Evolutionary conservation across 2,888 invertebrate genomes (phyloP), one percentile per base, ranked within the genome.

Genomic region (Urechis unicinctus): DNA sequence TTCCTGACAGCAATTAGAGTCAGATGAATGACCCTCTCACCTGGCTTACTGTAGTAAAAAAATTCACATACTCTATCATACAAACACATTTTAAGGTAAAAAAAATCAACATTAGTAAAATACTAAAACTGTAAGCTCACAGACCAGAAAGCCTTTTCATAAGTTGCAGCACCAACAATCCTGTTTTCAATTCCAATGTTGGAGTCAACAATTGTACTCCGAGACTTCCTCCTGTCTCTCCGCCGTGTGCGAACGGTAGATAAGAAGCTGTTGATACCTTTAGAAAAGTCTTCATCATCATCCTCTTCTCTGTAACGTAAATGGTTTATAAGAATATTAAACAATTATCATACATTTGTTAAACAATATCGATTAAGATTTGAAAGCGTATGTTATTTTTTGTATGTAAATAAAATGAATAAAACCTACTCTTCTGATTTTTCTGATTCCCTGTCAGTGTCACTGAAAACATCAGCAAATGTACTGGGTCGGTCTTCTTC

Each of bases 121-220:
- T 36, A 13, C 17, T 36, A 5, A 22, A 44, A 44, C 17, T 17
- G n/a, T 6, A 52, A 24, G 22, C 2, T 29, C 1, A 50, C 50
- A 55, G 5, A 62, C 62, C 73, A 69, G 66, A 72, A 77, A 62
- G 75, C 75, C 58, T 78, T 78, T 53, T 76, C 73, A 64, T 70
- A 77, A 13, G 78, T 76, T 4, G 68, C 69, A 59, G 73, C 73
- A 3, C 70, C 78, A 17, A 78, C 66, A 22, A 78, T 67, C 55
- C 77, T 66, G 55, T 73, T 71, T 60, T 78, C 78, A 31, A 75
- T 66, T 2, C 77, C 77, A 13, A 77, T 59, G 56, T 71, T 61
- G 3, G 66, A 62, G 28, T 69, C 59, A 17, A 65, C 62, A 22
- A 22, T 44, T 29, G 6, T 25, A 3, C 3, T 3, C 3, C 6